These are phyloP conservation scores for Cantharis flavilabris DNA, from an alignment of 2,888 invertebrate species.

Conservation along the genomic window DNA sequence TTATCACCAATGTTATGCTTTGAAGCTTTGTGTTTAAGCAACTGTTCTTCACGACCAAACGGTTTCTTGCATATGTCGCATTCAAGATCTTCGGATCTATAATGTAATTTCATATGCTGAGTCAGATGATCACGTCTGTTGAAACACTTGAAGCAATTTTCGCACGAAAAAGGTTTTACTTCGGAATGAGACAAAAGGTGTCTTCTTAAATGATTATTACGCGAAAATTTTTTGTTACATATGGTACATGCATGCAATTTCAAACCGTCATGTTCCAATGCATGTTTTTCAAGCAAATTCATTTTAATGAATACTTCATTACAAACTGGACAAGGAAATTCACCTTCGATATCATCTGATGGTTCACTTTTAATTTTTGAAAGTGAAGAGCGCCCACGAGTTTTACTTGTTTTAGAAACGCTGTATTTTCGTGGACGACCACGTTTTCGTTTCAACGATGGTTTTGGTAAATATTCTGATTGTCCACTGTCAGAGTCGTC, in stretches of 20 bases:
- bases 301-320: constrained; percentile 45
- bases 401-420: constrained; percentile 28
- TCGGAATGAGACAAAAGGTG: constrained; percentile 57
- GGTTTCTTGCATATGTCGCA: constrained; percentile 59
- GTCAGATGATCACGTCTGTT: constrained; percentile 49
- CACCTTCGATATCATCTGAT: constrained; percentile 39
- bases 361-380: constrained; percentile 31
- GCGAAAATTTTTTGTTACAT: constrained; percentile 57
- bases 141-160: constrained; percentile 54
- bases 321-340: constrained; percentile 45
- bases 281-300: constrained; percentile 47
- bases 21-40: constrained; percentile 56
- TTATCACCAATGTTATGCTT: constrained; percentile 53
- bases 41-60: constrained; percentile 58
- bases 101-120: constrained; percentile 50
- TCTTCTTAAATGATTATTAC: constrained; percentile 56
- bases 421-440: constrained; percentile 50
- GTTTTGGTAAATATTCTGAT: constrained; percentile 50
- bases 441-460: constrained; percentile 42
- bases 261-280: constrained; percentile 42
- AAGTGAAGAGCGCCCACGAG: constrained; percentile 41
- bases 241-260: constrained; percentile 50
- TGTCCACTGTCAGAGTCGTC: constrained; percentile 45
- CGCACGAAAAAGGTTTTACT: constrained; percentile 53
- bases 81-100: constrained; percentile 47